These are phyloP conservation scores for Lepidurus couesii DNA, from an alignment of 1,140 invertebrate species.

Conservation along the genomic window DNA sequence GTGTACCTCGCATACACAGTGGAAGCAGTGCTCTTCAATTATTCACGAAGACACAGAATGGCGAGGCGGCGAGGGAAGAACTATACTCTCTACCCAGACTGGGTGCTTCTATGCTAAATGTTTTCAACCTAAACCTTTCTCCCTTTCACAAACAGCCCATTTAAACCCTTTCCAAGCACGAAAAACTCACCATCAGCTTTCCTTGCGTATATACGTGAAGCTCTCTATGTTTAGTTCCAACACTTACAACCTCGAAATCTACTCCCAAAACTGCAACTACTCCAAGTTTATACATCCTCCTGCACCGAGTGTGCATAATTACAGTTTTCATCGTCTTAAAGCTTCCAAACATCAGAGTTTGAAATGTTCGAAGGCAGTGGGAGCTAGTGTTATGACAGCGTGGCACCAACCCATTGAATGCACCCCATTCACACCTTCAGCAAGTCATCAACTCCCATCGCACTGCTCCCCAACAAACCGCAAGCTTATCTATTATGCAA, in stretches of 20 bases:
- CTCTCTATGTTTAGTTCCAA: no score
- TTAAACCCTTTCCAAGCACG: not conserved
- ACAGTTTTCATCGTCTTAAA: no score
- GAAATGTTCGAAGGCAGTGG: no score
- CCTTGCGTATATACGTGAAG: no score
- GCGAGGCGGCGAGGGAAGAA: not conserved
- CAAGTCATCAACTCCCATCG: not conserved
- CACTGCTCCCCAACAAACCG: not conserved
- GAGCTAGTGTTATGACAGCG: no score
- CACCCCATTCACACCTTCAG: conserved; percentile 4
- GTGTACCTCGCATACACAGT: not conserved
- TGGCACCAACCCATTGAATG: not conserved
- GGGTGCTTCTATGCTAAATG: not conserved
- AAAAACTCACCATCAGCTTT: not conserved
- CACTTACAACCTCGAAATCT: no score
- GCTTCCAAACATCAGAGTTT: no score
- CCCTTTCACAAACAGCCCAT: not conserved
- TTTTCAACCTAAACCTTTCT: not conserved
- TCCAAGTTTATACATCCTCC: no score
- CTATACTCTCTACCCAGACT: not conserved
- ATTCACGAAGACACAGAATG: conserved; percentile 18
- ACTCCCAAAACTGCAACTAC: no score
- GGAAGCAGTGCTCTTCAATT: conserved; percentile 6
- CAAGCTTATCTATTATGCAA: conserved; percentile 14
- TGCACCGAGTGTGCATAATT: no score